phyloP scores from a whole-genome alignment of 1,140 invertebrate genomes.

The Argopecten irradians region DNA sequence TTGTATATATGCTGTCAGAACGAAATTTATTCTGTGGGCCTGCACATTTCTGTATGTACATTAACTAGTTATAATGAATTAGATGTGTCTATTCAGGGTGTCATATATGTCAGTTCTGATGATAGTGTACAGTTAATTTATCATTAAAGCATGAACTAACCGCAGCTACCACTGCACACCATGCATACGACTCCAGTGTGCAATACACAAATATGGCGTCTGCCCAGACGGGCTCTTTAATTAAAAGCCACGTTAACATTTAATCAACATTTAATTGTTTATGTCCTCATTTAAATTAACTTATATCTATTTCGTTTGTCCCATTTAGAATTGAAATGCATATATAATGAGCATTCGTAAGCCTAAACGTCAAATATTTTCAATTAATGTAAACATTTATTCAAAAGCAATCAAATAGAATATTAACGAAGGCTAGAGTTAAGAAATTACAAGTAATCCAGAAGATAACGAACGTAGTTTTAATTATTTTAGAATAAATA shows the following conservation, averaged over 20 bases:
- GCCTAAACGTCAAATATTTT: too few relatives aligned
- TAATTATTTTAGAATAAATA: too few relatives aligned
- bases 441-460: too few relatives aligned
- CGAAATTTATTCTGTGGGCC: not conserved
- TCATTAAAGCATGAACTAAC: not conserved
- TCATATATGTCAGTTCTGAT: not conserved
- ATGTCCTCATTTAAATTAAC: not conserved
- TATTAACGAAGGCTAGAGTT: too few relatives aligned
- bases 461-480: too few relatives aligned
- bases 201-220: not conserved
- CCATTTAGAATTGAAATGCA: not conserved
- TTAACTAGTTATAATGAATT: constrained; percentile 13
- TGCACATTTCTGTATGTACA: not conserved
- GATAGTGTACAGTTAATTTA: not conserved
- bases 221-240: not conserved
- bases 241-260: not conserved
- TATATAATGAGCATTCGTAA: not conserved
- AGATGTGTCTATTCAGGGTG: not conserved
- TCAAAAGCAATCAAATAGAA: too few relatives aligned
- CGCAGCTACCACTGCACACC: not conserved
- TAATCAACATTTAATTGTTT: not conserved
- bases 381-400: too few relatives aligned
- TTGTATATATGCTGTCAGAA: not conserved
- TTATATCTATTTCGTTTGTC: not conserved
- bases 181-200: not conserved